These are phyloP conservation scores for Leptonema lineaticorne DNA, from an alignment of 1,140 invertebrate genomes.

Conservation along the genomic window DNA sequence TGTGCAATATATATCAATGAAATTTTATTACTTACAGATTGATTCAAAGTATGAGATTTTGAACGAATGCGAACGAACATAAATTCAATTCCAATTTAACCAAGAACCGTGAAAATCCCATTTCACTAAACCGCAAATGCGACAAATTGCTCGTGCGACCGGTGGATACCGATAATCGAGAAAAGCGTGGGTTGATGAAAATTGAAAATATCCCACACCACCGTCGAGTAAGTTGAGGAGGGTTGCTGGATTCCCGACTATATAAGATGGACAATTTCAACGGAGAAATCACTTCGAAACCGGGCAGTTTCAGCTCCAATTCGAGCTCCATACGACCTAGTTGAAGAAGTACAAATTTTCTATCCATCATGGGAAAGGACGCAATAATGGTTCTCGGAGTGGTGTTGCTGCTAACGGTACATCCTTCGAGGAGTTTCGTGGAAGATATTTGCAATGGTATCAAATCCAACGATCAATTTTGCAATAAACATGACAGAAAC, in stretches of 20 bases:
- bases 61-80: slow-evolving; percentile 14
- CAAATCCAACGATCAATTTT: slow-evolving; percentile 27
- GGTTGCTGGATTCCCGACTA: too few relatives aligned
- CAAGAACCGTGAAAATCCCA: slow-evolving; percentile 34
- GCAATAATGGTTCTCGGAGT: slow-evolving; percentile 27
- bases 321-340: slow-evolving; percentile 17
- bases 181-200: slow-evolving; percentile 29
- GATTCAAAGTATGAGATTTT: slow-evolving; percentile 27
- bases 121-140: slow-evolving; percentile 21
- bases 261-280: slow-evolving; percentile 12
- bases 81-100: slow-evolving; percentile 19
- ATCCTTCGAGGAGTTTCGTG: slow-evolving; percentile 37
- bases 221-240: slow-evolving; percentile 1
- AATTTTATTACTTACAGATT: slow-evolving; percentile 35
- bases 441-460: slow-evolving; percentile 35
- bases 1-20: background rate
- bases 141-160: slow-evolving; percentile 19
- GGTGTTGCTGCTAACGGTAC: slow-evolving; percentile 33
- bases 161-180: slow-evolving; percentile 4
- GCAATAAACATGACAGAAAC: slow-evolving; percentile 25
- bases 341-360: background rate
- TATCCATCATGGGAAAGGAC: slow-evolving; percentile 27
- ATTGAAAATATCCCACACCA: slow-evolving; percentile 34
- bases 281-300: slow-evolving; percentile 15
- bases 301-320: slow-evolving; percentile 5